Evolutionary conservation across 2,888 invertebrate genomes (phyloP), one percentile per base, ranked within the genome.

Genomic region (Agriotes lineatus): DNA sequence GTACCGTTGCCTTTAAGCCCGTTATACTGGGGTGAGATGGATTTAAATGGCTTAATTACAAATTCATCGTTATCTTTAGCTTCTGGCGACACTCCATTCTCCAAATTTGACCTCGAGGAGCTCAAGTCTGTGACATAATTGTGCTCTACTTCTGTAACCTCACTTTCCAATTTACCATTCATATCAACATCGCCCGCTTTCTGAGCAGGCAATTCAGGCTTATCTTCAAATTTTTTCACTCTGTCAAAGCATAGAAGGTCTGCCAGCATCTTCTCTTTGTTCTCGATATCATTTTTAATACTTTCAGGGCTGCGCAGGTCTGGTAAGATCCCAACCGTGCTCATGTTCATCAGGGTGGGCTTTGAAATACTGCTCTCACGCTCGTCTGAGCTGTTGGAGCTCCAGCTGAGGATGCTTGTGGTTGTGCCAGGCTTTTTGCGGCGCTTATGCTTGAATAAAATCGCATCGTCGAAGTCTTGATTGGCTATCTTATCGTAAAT

Each of bases 241-340:
- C 79, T 80, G 74, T 90, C 90, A 45, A 91, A 85, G 79, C 90
- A 89, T 25, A 92, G 83, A 79, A 91, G 86, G 77, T 90, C 89
- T 0, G 91, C 91, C 10, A 93, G 82, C 16, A 90, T 87, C 80
- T 90, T 91, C 76, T 94, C 93, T 80, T 94, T 94, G 72, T 89
- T 87, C 79, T 90, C 90, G 39, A 94, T 91, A 73, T 93, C 90
- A 74, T 89, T 88, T 74, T 90, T 88, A 56, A 94, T 88, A 0
- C 89, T 87, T 71, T 88, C 88, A 2, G 90, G 90, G 81, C 90
- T 90, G 76, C 87, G 85, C 50, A 87, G 82, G 75, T 90, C 88
- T 0, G 88, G 85, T 44, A 86, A 78, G 72, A 87, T 77, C 4
- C 82, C 82, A 12, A 83, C 85, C 48, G 85, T 84, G 72, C 87